Evolutionary conservation across 2,113 vertebrate species (phyloP), one percentile per base, ranked within the genome.

Genomic region (Canis aureus): DNA sequence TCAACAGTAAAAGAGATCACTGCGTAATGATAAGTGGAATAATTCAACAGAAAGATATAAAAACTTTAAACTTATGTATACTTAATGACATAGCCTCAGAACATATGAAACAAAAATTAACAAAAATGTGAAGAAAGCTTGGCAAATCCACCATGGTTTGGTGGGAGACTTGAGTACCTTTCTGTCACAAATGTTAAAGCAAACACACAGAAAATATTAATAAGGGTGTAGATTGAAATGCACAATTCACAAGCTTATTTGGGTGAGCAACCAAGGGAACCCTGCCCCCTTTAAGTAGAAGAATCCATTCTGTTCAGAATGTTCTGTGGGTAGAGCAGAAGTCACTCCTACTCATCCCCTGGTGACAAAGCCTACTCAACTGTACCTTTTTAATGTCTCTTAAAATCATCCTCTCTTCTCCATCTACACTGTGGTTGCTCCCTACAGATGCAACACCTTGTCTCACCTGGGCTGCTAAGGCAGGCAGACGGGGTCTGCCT

Each of bases 61-160:
- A 84, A 92, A 51, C 20, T 71, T 19, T 49, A 88, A 97, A 12
- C 12, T 81, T 66, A 51, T 76, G 0, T 85, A 17, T 66, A 79
- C 16, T n/a, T 74, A 71, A 76, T 88, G 49, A 64, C 13, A 23
- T 17, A 62, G 22, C 78, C 43, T 97, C 38, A 66, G 83, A 62
- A 53, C 57, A 84, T 22, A 22, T 73, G 83, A 90, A 89, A 69
- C 20, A 87, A 90, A 97, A 89, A 20, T 27, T 20, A 60, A 51
- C 16, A 92, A 62, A 78, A 76, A n/a, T 16, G 25, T 66, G 59
- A 89, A 57, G 67, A 92, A n/a, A 87, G 67, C 1, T n/a, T 60
- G 62, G 83, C 38, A 93, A 86, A 66, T 43, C 35, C 43, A n/a
- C 25, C 87, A 9, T 9, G 27, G 29, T 43, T 43, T 15, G 1